A percentile compares a stretch with the other conserved stretches of the same genome.
Evolutionary conservation across 2,888 invertebrate species (phyloP).

Genomic region (Scrobipalpa atriplicella): DNA sequence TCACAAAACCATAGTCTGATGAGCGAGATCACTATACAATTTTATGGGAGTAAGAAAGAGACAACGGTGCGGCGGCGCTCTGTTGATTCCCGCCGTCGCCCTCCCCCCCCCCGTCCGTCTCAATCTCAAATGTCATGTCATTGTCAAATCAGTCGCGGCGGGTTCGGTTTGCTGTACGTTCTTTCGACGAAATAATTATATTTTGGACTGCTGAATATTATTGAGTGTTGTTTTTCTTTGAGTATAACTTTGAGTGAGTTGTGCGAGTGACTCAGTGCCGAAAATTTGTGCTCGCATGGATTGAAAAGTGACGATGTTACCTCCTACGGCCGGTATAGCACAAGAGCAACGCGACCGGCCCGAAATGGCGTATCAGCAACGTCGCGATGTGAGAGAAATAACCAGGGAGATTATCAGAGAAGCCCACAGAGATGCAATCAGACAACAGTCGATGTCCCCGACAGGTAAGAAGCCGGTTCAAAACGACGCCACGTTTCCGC

Average conservation of each 20-base stretch:
- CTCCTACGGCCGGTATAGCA: constrained; percentile 78
- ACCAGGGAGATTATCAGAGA: constrained; percentile 76
- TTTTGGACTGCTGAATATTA: constrained; percentile 42
- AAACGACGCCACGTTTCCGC: constrained; percentile 82
- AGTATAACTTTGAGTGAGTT: constrained; percentile 44
- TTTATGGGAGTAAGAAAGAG: constrained; percentile 48
- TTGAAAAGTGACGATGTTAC: constrained; percentile 75
- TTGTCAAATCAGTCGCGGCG: constrained; percentile 65
- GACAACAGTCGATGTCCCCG: constrained; percentile 73
- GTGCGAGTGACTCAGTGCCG: constrained; percentile 52
- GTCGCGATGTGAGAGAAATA: constrained; percentile 74
- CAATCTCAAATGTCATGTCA: constrained; percentile 51
- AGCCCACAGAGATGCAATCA: constrained; percentile 68
- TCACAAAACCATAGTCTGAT: constrained; percentile 62
- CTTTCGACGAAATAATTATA: constrained; percentile 57
- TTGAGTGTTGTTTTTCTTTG: constrained; percentile 36
- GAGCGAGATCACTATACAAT: constrained; percentile 51
- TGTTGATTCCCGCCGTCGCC: constrained; percentile 75
- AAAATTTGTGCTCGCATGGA: constrained; percentile 64
- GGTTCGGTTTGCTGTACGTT: constrained; percentile 70
- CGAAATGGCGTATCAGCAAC: constrained; percentile 78
- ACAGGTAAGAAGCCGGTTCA: constrained; percentile 68
- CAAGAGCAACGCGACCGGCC: constrained; percentile 76
- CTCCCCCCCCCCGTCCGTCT: constrained; percentile 38
- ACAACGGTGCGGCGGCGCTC: constrained; percentile 73